Conservation (phyloP, 2,113 vertebrate genomes). For the Spea multiplicata region DNA sequence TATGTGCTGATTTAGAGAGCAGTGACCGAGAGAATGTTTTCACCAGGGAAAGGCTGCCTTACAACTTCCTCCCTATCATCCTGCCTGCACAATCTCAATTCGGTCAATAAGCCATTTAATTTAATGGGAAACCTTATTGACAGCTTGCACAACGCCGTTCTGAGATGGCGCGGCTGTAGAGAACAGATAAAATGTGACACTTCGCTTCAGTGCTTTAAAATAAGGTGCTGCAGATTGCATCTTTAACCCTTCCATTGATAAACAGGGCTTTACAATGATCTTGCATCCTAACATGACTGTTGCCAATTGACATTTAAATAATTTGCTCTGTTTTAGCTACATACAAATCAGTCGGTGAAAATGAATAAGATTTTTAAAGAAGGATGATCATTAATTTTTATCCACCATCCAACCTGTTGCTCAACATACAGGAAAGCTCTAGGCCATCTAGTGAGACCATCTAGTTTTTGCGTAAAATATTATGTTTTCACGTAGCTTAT, state of each 20-base stretch:
- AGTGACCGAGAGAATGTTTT: conserved; percentile 74
- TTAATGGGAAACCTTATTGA: conserved; percentile 92
- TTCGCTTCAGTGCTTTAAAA: conserved; percentile 48
- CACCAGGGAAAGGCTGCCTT: conserved; percentile 63
- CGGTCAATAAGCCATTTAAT: conserved; percentile 98
- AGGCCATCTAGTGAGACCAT: no score
- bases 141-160: conserved; percentile 69
- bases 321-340: no score
- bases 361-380: no score
- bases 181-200: conserved; percentile 87
- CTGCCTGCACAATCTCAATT: conserved; percentile 68
- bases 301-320: no score
- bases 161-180: conserved; percentile 77
- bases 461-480: no score
- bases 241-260: conserved; percentile 19
- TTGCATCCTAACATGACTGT: no score
- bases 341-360: no score
- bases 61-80: conserved; percentile 62
- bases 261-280: background rate
- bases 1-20: conserved; percentile 82
- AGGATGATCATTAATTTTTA: no score
- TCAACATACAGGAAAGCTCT: no score
- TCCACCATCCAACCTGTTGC: no score
- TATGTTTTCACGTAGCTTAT: no score
- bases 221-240: conserved; percentile 36